Evolutionary conservation across 2,888 invertebrate species (phyloP).

Genomic region (Tethea ocularis): DNA sequence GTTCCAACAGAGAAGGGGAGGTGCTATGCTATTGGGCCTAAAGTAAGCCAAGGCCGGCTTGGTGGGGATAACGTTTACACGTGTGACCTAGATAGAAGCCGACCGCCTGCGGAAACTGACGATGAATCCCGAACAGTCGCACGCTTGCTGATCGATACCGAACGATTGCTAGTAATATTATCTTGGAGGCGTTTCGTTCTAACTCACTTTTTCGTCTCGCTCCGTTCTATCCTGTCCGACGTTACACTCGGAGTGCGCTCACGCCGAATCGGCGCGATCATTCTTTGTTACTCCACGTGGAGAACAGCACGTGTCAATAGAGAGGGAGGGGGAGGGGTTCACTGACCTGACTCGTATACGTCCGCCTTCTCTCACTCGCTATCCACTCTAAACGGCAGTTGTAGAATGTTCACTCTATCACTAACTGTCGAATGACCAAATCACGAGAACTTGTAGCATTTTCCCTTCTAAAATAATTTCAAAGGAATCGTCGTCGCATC

Average conservation of each 20-base stretch:
- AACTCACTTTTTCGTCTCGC: conserved; percentile 29
- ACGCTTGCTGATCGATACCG: conserved; percentile 61
- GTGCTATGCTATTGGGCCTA: conserved; percentile 69
- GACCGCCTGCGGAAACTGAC: conserved; percentile 65
- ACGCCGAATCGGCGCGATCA: conserved; percentile 23
- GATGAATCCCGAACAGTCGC: conserved; percentile 54
- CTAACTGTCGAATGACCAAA: neutral
- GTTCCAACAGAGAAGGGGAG: conserved; percentile 62
- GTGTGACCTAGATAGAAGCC: conserved; percentile 81
- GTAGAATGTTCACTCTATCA: neutral
- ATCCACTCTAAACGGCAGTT: conserved; percentile 6
- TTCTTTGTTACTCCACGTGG: conserved; percentile 51
- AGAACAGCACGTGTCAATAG: conserved; percentile 53
- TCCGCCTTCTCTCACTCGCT: conserved; percentile 15
- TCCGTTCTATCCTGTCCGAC: conserved; percentile 20
- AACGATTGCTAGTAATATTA: conserved; percentile 42
- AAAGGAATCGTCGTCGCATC: conserved; percentile 4
- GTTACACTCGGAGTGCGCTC: conserved; percentile 33
- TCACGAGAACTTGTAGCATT: neutral
- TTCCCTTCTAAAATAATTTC: neutral
- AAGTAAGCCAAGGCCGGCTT: conserved; percentile 82
- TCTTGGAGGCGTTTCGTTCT: conserved; percentile 36
- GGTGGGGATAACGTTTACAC: conserved; percentile 82
- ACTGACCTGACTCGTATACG: conserved; percentile 52
- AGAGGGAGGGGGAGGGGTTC: conserved; percentile 39